Conservation (phyloP, 2,888 invertebrate genomes). For the Arctia plantaginis region DNA sequence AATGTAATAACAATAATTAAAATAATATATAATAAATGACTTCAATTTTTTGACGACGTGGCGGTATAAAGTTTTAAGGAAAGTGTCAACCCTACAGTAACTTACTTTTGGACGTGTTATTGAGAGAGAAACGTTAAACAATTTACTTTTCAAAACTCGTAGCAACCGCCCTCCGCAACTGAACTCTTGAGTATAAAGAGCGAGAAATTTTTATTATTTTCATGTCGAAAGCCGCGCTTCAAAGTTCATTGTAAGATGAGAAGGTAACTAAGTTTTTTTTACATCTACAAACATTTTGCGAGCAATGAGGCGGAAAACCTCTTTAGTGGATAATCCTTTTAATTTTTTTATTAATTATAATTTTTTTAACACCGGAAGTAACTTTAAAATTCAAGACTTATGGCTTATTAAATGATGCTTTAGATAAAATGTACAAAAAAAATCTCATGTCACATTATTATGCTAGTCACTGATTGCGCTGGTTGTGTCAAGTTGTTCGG, state of each 20-base stretch:
- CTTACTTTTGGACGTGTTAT: constrained; percentile 44
- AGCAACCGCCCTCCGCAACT: constrained; percentile 24
- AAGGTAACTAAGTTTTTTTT: constrained; percentile 46
- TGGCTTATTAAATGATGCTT: not conserved
- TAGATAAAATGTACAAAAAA: not conserved
- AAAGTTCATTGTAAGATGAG: constrained; percentile 46
- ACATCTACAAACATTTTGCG: constrained; percentile 24
- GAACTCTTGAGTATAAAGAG: constrained; percentile 40
- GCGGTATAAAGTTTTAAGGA: not conserved
- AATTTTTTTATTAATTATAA: constrained; percentile 7
- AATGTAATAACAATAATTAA: not conserved
- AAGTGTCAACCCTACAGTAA: constrained; percentile 40
- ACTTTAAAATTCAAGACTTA: not conserved
- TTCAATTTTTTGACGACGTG: not conserved
- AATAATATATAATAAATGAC: not conserved
- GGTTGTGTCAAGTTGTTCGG: not conserved
- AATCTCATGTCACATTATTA: too few species aligned
- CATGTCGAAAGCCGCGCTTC: constrained; percentile 33
- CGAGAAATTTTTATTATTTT: constrained; percentile 53
- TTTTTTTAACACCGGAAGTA: not conserved
- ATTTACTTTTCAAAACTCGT: constrained; percentile 54
- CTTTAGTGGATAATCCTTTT: constrained; percentile 12
- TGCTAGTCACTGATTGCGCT: not conserved
- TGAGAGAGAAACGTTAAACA: constrained; percentile 56
- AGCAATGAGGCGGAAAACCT: constrained; percentile 27